Percentiles rank a stretch among this genome's conserved stretches.
Evolutionary conservation across 2,797 vertebrate species (phyloP).

Genomic region (Selene dorsalis): DNA sequence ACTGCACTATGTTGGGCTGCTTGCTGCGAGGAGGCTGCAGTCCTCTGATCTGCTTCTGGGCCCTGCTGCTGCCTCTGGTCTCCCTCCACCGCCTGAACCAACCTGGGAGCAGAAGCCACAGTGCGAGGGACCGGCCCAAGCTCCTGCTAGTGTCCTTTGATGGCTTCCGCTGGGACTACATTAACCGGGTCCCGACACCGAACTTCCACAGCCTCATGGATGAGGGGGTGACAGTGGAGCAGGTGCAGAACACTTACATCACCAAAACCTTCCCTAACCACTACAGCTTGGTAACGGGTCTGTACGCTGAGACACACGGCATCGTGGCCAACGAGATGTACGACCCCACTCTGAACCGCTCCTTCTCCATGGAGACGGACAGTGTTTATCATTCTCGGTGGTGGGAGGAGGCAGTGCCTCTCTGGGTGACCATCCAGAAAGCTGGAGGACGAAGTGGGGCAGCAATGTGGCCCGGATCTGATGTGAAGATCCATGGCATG

Average conservation of each 20-base stretch:
- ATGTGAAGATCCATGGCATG: slow-evolving; percentile 88
- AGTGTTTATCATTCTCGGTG: slow-evolving; percentile 87
- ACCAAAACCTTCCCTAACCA: slow-evolving; percentile 95
- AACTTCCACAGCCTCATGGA: slow-evolving; percentile 86
- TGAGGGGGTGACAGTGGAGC: slow-evolving; percentile 87
- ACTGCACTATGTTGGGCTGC: slow-evolving; percentile 53
- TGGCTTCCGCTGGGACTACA: slow-evolving; percentile 95
- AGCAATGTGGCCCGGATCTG: slow-evolving; percentile 95
- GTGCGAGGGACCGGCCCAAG: slow-evolving; percentile 70
- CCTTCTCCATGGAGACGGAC: slow-evolving; percentile 90
- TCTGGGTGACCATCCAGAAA: slow-evolving; percentile 92
- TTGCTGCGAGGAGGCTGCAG: slow-evolving; percentile 55
- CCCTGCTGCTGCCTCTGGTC: slow-evolving; percentile 66
- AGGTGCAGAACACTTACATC: slow-evolving; percentile 89
- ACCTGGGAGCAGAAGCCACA: neutral
- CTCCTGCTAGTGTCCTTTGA: slow-evolving; percentile 93
- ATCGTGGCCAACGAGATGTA: slow-evolving; percentile 94
- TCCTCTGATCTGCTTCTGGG: slow-evolving; percentile 71
- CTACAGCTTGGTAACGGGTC: slow-evolving; percentile 92
- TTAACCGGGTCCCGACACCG: slow-evolving; percentile 87
- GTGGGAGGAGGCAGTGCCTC: slow-evolving; percentile 91
- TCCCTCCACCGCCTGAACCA: slow-evolving; percentile 62
- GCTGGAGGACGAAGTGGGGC: slow-evolving; percentile 88
- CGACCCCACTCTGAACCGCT: slow-evolving; percentile 86
- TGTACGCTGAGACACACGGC: slow-evolving; percentile 91